Evolutionary conservation across 2,888 invertebrate species (phyloP).

Genomic region (Dicranocentrus wangi): DNA sequence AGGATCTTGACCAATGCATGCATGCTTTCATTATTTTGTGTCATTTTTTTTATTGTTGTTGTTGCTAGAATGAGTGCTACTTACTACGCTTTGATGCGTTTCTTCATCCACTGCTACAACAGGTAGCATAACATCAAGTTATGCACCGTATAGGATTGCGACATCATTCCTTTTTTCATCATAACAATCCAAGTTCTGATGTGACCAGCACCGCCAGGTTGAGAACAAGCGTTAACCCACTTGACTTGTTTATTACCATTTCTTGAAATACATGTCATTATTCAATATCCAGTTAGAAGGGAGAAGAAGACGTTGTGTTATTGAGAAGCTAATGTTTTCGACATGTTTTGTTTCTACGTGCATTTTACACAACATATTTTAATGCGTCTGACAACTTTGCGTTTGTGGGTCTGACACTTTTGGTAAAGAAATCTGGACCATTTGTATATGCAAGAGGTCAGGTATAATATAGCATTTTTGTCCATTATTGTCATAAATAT

Average conservation of each 20-base stretch:
- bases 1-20: constrained; percentile 12
- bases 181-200: not conserved
- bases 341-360: too few species aligned
- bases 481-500: too few species aligned
- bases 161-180: constrained; percentile 2
- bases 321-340: too few species aligned
- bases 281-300: constrained; percentile 48
- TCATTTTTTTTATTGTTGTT: constrained; percentile 13
- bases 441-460: too few species aligned
- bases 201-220: not conserved
- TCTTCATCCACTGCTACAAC: constrained; percentile 4
- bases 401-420: too few species aligned
- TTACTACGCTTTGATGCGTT: not conserved
- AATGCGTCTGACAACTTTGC: too few species aligned
- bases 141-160: not conserved
- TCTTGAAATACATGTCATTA: constrained; percentile 31
- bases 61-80: constrained; percentile 21
- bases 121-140: not conserved
- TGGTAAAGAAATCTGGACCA: too few species aligned
- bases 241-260: constrained; percentile 52
- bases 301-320: not conserved
- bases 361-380: too few species aligned
- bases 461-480: too few species aligned
- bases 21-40: constrained; percentile 19
- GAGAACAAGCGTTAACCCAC: constrained; percentile 54